A percentile compares a stretch with the other conserved stretches of the same genome.
Evolutionary conservation across 2,888 invertebrate genomes (phyloP).

Genomic region (Nezara viridula): DNA sequence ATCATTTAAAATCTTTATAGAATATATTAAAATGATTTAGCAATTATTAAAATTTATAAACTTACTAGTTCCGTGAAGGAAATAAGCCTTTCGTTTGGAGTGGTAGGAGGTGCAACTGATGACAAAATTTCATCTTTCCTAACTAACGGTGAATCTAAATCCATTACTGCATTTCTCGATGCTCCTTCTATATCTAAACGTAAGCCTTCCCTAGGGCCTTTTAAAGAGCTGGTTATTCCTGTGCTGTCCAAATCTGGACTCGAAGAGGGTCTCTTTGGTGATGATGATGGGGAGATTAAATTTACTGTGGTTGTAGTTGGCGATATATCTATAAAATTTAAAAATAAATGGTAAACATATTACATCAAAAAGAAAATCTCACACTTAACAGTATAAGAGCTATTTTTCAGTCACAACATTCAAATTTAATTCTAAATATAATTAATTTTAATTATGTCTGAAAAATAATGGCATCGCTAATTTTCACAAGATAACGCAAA

Average conservation of each 20-base stretch:
- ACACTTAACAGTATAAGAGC: too few species aligned
- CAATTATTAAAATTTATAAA: neutral
- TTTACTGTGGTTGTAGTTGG: neutral
- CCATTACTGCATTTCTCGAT: slow-evolving; percentile 60
- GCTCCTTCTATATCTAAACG: slow-evolving; percentile 64
- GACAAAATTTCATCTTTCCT: slow-evolving; percentile 64
- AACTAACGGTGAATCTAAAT: slow-evolving; percentile 64
- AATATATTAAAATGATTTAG: too few species aligned
- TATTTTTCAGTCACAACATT: neutral
- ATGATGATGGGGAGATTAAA: slow-evolving; percentile 8
- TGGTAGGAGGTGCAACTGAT: slow-evolving; percentile 63
- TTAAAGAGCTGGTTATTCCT: slow-evolving; percentile 22
- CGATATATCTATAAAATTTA: neutral
- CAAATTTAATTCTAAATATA: too few species aligned
- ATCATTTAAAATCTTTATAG: too few species aligned
- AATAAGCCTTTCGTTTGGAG: slow-evolving; percentile 62
- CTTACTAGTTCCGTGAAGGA: slow-evolving; percentile 59
- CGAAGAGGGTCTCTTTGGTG: slow-evolving; percentile 47
- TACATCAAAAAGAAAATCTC: neutral
- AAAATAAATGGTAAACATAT: neutral
- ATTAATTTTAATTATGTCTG: too few species aligned
- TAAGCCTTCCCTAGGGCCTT: slow-evolving; percentile 59
- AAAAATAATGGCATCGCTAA: too few species aligned
- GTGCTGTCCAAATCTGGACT: neutral
- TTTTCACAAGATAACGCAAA: too few species aligned